A percentile compares a stretch with the other conserved stretches of the same genome.
Evolutionary conservation across 2,797 vertebrate genomes (phyloP).

Genomic region (Poliocrania exsul): DNA sequence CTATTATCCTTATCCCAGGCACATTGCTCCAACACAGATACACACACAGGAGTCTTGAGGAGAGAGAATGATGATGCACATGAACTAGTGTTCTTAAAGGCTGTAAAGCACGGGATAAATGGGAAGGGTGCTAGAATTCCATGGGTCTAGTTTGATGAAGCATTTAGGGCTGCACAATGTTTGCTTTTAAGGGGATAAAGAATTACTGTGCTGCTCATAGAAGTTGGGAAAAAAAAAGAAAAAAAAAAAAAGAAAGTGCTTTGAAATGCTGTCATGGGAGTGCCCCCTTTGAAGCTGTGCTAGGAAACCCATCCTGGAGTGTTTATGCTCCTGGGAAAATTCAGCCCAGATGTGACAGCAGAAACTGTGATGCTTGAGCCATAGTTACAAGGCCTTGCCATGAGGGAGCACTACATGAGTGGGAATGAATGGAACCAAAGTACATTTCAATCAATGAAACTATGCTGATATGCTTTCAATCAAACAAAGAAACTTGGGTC

Average conservation of each 20-base stretch:
- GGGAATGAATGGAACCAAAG: slow-evolving; percentile 33
- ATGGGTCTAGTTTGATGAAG: neutral
- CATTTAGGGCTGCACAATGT: neutral
- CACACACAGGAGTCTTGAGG: neutral
- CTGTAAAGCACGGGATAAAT: neutral
- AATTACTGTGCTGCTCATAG: neutral
- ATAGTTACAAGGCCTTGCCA: slow-evolving; percentile 37
- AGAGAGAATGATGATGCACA: neutral
- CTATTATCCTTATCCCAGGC: neutral
- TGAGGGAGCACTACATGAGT: slow-evolving; percentile 36
- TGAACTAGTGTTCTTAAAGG: neutral
- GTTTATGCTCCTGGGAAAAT: slow-evolving; percentile 39
- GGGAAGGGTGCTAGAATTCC: neutral
- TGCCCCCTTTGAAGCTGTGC: slow-evolving; percentile 37
- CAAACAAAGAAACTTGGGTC: slow-evolving; percentile 26
- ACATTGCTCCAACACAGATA: neutral
- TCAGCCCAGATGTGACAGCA: slow-evolving; percentile 38
- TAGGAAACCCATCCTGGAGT: slow-evolving; percentile 26
- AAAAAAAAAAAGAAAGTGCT: neutral
- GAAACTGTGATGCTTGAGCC: slow-evolving; percentile 14
- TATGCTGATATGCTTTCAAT: slow-evolving; percentile 49
- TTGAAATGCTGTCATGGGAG: slow-evolving; percentile 49
- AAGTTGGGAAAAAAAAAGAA: neutral
- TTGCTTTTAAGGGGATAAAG: neutral
- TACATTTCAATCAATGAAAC: slow-evolving; percentile 49